phyloP scores from a whole-genome alignment of 2,888 invertebrate species.

The Uloborus plumipes region DNA sequence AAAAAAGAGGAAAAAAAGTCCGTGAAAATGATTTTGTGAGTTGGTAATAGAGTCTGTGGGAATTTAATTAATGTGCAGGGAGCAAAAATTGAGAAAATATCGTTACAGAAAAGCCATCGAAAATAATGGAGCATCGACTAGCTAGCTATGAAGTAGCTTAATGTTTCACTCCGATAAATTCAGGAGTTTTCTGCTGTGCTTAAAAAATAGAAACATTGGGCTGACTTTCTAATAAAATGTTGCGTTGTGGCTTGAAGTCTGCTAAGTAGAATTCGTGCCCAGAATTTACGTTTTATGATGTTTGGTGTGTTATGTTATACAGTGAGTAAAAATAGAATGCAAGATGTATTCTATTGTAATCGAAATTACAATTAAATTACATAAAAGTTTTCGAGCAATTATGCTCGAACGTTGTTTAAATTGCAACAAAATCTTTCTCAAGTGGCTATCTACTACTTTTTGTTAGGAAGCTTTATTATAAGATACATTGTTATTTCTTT shows the following conservation, averaged over 20 bases:
- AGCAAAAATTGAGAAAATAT: conserved; percentile 49
- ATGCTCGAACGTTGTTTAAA: too few relatives aligned
- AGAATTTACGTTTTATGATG: conserved; percentile 32
- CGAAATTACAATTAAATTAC: too few relatives aligned
- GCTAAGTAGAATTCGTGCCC: conserved; percentile 32
- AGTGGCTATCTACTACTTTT: too few relatives aligned
- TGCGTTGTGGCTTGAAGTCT: not conserved
- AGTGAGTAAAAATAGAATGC: too few relatives aligned
- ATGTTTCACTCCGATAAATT: conserved; percentile 34
- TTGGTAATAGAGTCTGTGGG: conserved; percentile 29
- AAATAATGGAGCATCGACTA: conserved; percentile 15
- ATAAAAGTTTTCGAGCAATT: too few relatives aligned
- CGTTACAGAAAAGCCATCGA: conserved; percentile 26
- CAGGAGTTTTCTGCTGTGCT: conserved; percentile 3
- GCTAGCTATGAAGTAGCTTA: conserved; percentile 10
- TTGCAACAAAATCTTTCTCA: too few relatives aligned
- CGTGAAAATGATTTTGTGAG: conserved; percentile 44
- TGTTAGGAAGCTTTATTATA: too few relatives aligned
- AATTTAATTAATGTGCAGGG: conserved; percentile 45
- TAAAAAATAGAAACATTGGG: conserved; percentile 41
- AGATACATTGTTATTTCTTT: too few relatives aligned
- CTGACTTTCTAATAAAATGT: conserved; percentile 26
- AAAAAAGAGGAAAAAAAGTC: not conserved
- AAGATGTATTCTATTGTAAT: too few relatives aligned
- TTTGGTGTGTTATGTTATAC: not conserved